Conservation (phyloP, 2,113 vertebrate species). For the Oreochromis tanganicae region DNA sequence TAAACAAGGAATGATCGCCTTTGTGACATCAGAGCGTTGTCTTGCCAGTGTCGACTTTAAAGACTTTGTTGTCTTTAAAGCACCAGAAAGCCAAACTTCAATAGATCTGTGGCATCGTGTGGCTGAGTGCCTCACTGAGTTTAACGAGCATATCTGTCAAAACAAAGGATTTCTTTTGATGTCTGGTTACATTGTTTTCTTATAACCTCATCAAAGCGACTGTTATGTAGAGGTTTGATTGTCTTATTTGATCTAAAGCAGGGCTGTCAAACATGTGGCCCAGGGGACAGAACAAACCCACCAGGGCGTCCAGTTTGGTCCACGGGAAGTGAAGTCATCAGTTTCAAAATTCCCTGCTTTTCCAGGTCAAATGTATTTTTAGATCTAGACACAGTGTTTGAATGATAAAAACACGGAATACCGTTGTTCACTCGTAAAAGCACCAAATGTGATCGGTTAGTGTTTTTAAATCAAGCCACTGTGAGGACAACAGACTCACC, state of each 20-base stretch:
- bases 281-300: not conserved
- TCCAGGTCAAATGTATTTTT: not conserved
- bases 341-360: not conserved
- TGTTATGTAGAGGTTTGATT: not conserved
- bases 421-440: not conserved
- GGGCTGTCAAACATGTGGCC: not conserved
- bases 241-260: not conserved
- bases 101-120: not conserved
- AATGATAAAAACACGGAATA: not conserved
- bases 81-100: not conserved
- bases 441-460: not conserved
- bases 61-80: not conserved
- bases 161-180: slow-evolving; percentile 25
- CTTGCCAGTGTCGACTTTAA: not conserved
- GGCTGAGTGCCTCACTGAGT: slow-evolving; percentile 11
- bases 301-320: fast-evolving
- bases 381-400: not conserved
- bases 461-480: not conserved
- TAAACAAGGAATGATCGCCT: not conserved
- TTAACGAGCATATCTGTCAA: slow-evolving; percentile 30
- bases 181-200: not conserved
- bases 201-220: not conserved
- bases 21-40: not conserved
- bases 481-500: not conserved
- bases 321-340: fast-evolving